Base-by-base conservation (phyloP, 2,888 invertebrate species). In the Choristoneura rosaceana region DNA sequence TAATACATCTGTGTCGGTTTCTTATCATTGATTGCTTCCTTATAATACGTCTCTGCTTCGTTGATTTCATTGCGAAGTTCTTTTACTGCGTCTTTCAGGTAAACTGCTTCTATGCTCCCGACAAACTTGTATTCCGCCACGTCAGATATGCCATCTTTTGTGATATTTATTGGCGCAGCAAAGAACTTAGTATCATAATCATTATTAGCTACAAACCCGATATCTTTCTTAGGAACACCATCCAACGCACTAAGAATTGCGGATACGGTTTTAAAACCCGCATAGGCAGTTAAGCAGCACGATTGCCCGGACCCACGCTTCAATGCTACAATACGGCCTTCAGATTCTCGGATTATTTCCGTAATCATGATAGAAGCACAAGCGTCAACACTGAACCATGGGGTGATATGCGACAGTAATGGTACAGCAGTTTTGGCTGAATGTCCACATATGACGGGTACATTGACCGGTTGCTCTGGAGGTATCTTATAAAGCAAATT, bases 381-480 rank as follows among this genome's bases (percentile, higher is more conserved):
- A 43, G 60, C 33, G n/a, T 71, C 71, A 34, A 66, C 43, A n/a
- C 34, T 66, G 52, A 66, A 52, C 71, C 71, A 71, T 2, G 71
- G 71, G n/a, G 60, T 17, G 34, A 71, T 52, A n/a, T 71, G 71
- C 8, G 71, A 71, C n/a, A 71, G 17, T 17, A 71, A 34, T 7
- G 71, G 71, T 15, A 71, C 71, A 15, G 66, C 25, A 4, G 71
- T 71, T 41, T 43, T 66, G 1, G 71, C 43, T 14, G 71, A 71
- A 61, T 71, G 71, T n/a, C 71, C 71, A 52, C 71, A 65, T 14
- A 71, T 55, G 4, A 71, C 71, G 2, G 71, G 71, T 10, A 71
- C 66, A 34, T 71, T 15, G 41, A 66, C 55, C 34, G 50, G 64
- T 15, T 14, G 52, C 34, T 66, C 52, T 34, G 34, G 43, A 15